Evolutionary conservation across 2,797 vertebrate species (phyloP).

Genomic region (Poeciliopsis infans): DNA sequence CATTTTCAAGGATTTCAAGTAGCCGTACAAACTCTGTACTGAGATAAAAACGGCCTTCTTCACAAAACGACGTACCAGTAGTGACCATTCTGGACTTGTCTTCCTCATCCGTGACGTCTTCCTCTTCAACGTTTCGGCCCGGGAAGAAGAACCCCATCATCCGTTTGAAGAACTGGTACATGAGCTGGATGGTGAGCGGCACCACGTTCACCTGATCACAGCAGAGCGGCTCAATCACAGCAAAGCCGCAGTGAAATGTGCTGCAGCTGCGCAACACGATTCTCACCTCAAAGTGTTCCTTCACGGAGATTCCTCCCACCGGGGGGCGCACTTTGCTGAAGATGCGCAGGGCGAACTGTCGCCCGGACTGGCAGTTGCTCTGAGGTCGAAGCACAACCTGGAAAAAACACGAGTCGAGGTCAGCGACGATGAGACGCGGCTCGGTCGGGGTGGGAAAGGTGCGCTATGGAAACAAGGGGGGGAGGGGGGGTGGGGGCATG

Average conservation of each 20-base stretch:
- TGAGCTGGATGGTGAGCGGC: slow-evolving; percentile 97
- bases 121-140: slow-evolving; percentile 94
- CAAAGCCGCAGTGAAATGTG: background rate
- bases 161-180: slow-evolving; percentile 99
- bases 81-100: slow-evolving; percentile 98
- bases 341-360: slow-evolving; percentile 95
- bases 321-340: slow-evolving; percentile 99
- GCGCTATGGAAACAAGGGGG: background rate
- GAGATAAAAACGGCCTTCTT: slow-evolving; percentile 1
- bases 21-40: too few relatives aligned
- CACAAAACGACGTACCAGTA: slow-evolving; percentile 83
- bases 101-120: slow-evolving; percentile 96
- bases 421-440: background rate
- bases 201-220: slow-evolving; percentile 92
- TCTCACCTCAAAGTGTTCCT: slow-evolving; percentile 97
- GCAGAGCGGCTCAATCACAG: background rate
- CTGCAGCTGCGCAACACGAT: too few relatives aligned
- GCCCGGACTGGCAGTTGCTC: slow-evolving; percentile 90
- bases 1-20: too few relatives aligned
- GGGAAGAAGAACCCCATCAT: slow-evolving; percentile 99
- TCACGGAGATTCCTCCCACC: slow-evolving; percentile 97
- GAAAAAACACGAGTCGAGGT: background rate
- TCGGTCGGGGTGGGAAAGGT: background rate
- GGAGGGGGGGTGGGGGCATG: background rate
- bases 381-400: slow-evolving; percentile 97